Conservation (phyloP, 1,140 invertebrate species). For the Orius insidiosus region DNA sequence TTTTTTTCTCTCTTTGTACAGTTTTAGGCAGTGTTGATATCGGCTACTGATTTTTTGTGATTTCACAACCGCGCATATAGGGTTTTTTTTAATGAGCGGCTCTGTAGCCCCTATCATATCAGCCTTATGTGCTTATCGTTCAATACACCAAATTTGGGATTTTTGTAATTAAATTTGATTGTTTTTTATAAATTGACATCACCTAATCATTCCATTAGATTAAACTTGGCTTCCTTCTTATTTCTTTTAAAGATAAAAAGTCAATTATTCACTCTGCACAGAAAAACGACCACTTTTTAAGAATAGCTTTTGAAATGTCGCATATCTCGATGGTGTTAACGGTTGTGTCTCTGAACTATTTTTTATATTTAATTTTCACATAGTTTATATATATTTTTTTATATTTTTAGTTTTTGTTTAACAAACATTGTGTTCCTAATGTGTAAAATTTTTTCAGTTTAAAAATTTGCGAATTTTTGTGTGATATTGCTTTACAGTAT, state of each 20-base stretch:
- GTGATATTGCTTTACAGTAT: conserved; percentile 17
- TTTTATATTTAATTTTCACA: conserved; percentile 6
- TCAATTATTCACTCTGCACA: neutral
- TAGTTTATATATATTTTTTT: conserved; percentile 6
- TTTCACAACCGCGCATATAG: conserved; percentile 1
- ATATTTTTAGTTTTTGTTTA: conserved; percentile 6
- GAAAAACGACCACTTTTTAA: neutral
- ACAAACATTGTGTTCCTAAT: conserved; percentile 2
- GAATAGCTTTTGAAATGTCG: conserved; percentile 4
- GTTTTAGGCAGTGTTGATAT: conserved; percentile 11
- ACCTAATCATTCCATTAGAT: neutral
- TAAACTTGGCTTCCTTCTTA: neutral
- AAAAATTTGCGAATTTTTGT: conserved; percentile 7
- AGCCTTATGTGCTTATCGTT: conserved; percentile 7
- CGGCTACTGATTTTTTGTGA: conserved; percentile 6
- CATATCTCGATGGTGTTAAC: conserved; percentile 3
- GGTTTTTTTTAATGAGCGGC: conserved; percentile 1
- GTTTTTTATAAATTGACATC: neutral
- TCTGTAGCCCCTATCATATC: conserved; percentile 13
- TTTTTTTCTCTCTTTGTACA: conserved; percentile 10
- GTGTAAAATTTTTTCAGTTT: conserved; percentile 9
- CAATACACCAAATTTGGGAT: conserved; percentile 2
- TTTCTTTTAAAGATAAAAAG: conserved; percentile 7
- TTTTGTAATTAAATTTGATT: neutral
- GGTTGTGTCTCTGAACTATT: neutral